Percentiles rank a stretch among this genome's conserved stretches.
These are phyloP conservation scores for Drosophila erecta DNA, from an alignment of 1,140 invertebrate species.

Conservation along the genomic window DNA sequence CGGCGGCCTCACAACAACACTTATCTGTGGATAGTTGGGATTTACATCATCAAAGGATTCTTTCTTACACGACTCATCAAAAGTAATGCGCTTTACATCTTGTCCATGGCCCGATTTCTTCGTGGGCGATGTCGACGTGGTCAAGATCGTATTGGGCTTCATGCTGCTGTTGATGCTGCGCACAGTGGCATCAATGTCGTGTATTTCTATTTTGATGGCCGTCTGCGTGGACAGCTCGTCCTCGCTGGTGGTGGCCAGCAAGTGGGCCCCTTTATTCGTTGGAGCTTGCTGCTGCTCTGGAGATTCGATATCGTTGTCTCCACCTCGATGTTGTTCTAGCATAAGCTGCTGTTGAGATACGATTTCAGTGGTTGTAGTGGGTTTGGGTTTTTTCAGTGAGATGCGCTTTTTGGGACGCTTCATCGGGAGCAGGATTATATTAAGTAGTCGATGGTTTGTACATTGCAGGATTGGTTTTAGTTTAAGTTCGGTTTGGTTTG, in stretches of 20 bases:
- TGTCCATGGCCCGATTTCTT: constrained; percentile 78
- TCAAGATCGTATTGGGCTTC: constrained; percentile 40
- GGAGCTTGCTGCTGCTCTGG: constrained; percentile 44
- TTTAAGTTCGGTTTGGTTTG: constrained; percentile 7
- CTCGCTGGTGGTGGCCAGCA: constrained; percentile 59
- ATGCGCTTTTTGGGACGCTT: constrained; percentile 82
- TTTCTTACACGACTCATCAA: constrained; percentile 85
- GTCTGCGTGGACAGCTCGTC: constrained; percentile 81
- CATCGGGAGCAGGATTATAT: constrained; percentile 34
- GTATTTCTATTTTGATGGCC: constrained; percentile 77
- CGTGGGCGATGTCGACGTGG: constrained; percentile 66
- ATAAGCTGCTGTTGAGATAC: constrained; percentile 82
- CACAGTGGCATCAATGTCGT: constrained; percentile 57
- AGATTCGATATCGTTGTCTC: constrained; percentile 18
- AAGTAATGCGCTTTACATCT: constrained; percentile 85
- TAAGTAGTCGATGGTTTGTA: constrained; percentile 32
- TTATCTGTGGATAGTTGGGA: constrained; percentile 86
- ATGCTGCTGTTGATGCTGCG: constrained; percentile 45
- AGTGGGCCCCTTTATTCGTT: constrained; percentile 44
- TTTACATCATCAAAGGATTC: constrained; percentile 85
- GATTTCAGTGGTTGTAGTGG: constrained; percentile 72
- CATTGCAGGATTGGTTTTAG: constrained; percentile 24
- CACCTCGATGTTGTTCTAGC: constrained; percentile 56
- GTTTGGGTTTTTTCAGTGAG: constrained; percentile 75
- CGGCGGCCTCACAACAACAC: constrained; percentile 89